These are phyloP conservation scores for Pituophis catenifer DNA, from an alignment of 2,113 vertebrate genomes.

Conservation along the genomic window DNA sequence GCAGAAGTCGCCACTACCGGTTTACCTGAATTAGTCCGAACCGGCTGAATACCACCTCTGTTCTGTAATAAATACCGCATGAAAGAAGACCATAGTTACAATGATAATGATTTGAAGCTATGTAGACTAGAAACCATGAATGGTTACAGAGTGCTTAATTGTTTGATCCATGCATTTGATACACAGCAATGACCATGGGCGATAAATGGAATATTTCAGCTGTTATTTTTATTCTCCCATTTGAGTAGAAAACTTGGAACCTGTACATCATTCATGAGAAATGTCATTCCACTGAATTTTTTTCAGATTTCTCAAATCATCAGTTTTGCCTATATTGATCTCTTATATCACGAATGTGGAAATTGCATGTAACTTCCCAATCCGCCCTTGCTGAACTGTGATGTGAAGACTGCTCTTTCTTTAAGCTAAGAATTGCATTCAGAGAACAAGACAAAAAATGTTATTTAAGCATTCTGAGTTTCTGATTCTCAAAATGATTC, in stretches of 20 bases:
- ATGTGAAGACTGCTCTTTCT: background rate
- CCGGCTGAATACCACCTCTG: no score
- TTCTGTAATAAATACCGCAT: background rate
- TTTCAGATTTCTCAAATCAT: background rate
- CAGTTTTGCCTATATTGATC: background rate
- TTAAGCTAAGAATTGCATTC: background rate
- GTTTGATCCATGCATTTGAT: background rate
- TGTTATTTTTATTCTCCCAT: background rate
- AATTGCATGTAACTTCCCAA: background rate
- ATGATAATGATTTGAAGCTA: background rate
- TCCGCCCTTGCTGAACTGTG: background rate
- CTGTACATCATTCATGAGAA: background rate
- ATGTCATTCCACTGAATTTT: background rate
- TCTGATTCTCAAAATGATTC: background rate
- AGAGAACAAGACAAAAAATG: background rate
- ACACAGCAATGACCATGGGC: background rate
- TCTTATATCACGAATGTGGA: background rate
- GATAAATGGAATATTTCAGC: background rate
- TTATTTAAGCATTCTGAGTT: background rate
- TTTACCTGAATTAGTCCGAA: no score
- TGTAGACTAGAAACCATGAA: background rate
- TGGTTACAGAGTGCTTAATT: background rate
- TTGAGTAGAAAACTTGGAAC: background rate
- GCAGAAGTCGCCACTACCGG: no score
- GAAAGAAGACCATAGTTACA: background rate